phyloP scores from a whole-genome alignment of 1,140 invertebrate species.

The Trichonephila clavata region DNA sequence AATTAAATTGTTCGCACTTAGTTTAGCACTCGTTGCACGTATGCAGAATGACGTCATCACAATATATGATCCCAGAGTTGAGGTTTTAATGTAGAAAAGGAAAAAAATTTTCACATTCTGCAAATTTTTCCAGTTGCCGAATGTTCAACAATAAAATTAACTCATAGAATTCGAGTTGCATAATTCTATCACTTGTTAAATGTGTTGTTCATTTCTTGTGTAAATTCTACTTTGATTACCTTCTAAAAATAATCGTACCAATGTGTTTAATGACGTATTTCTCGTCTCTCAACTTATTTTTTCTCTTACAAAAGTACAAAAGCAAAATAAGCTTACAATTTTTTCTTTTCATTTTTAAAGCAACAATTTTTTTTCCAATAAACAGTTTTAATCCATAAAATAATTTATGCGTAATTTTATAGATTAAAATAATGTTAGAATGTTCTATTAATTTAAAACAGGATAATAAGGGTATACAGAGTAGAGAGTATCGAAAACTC shows the following conservation, averaged over 20 bases:
- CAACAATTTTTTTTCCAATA: no score
- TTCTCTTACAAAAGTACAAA: no score
- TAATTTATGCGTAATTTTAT: no score
- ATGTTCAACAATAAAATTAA: background rate
- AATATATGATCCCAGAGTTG: background rate
- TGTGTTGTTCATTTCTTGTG: background rate
- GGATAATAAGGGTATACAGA: no score
- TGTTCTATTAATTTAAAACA: no score
- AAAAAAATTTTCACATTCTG: background rate
- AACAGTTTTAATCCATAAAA: no score
- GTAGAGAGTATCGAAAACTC: no score
- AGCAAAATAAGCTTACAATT: no score
- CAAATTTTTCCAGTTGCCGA: background rate
- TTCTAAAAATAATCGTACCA: background rate
- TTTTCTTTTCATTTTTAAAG: no score
- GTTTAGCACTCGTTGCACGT: background rate
- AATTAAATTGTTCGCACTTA: conserved; percentile 46
- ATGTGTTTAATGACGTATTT: background rate
- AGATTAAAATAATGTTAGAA: no score
- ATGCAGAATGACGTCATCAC: background rate
- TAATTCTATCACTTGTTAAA: background rate
- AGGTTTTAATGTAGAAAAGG: background rate
- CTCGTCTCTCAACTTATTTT: background rate
- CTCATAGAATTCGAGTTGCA: background rate
- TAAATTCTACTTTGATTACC: background rate